Base-by-base conservation (phyloP, 2,797 vertebrate genomes). In the Sebastolobus alascanus region DNA sequence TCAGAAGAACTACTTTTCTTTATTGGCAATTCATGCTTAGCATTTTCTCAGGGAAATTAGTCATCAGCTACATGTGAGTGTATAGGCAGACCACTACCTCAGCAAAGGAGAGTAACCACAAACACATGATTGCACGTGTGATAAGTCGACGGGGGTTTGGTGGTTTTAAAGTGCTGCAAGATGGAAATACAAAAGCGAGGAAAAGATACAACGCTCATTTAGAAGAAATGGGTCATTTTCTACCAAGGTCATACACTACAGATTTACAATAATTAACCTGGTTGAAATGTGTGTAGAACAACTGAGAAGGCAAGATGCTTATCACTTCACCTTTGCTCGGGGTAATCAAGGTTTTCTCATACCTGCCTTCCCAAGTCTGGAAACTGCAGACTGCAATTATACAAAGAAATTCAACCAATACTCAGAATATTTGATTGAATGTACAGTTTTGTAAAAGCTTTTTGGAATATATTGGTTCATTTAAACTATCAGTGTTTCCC, bases 161-260 rank as follows among this genome's bases (percentile, higher is more conserved):
- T 68, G 83, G 63, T 85, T 88, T 65, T 60, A 43, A 55, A 58
- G 52, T 76, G 77, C 58, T 72, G 68, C 7, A 40, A 72, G 2
- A 33, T 74, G 83, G 86, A 92, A 92, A 89, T 37, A 10, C 13
- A 61, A 56, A 67, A 40, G 52, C 6, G 29, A 86, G 76, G 50
- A 85, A 89, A 79, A 59, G 18, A 27, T 4, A 29, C 14, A 3
- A 60, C 14, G 46, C 76, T 75, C 76, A 84, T 93, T 94, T 94
- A 90, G 54, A 73, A 80, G 93, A 94, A 94, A 91, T 78, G 72
- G 68, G 67, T 81, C 13, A 80, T 40, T 83, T 87, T 80, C 59
- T 65, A 35, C 60, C 8, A 54, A 83, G 74, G 64, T 73, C 66
- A 74, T 9, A n/a, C 5, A 78, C 33, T 58, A 25, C 4, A 35